Conservation (phyloP, 2,888 invertebrate species). For the Calameuta pallipes region DNA sequence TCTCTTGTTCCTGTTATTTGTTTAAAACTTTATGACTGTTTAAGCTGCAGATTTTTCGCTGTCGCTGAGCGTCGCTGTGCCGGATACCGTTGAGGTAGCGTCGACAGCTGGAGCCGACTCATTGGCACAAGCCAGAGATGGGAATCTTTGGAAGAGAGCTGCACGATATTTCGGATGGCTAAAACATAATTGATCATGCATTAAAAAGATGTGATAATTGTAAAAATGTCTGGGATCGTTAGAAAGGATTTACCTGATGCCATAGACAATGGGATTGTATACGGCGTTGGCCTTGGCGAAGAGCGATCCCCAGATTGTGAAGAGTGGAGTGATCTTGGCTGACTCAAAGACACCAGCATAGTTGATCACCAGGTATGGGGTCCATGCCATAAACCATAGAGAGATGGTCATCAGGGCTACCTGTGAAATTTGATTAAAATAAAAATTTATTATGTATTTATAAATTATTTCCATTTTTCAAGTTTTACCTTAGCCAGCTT, state of each 20-base stretch:
- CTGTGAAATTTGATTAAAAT: conserved; percentile 53
- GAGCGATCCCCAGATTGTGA: conserved; percentile 89
- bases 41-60: conserved; percentile 76
- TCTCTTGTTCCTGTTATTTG: neutral
- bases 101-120: conserved; percentile 68
- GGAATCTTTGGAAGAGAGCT: conserved; percentile 82
- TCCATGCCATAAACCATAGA: conserved; percentile 94
- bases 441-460: neutral
- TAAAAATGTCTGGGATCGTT: neutral
- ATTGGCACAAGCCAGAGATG: conserved; percentile 77
- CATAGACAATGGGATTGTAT: conserved; percentile 92
- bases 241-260: conserved; percentile 76
- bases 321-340: conserved; percentile 79
- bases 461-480: conserved; percentile 7
- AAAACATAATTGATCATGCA: neutral
- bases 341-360: conserved; percentile 83
- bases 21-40: conserved; percentile 36
- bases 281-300: conserved; percentile 93
- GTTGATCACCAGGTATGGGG: conserved; percentile 88
- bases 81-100: conserved; percentile 75
- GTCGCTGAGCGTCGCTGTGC: conserved; percentile 74
- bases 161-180: conserved; percentile 85
- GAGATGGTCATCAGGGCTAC: conserved; percentile 91
- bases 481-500: conserved; percentile 80
- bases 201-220: neutral